Base-by-base conservation (phyloP, 2,797 vertebrate species). In the Rhyacichthys aspro region DNA sequence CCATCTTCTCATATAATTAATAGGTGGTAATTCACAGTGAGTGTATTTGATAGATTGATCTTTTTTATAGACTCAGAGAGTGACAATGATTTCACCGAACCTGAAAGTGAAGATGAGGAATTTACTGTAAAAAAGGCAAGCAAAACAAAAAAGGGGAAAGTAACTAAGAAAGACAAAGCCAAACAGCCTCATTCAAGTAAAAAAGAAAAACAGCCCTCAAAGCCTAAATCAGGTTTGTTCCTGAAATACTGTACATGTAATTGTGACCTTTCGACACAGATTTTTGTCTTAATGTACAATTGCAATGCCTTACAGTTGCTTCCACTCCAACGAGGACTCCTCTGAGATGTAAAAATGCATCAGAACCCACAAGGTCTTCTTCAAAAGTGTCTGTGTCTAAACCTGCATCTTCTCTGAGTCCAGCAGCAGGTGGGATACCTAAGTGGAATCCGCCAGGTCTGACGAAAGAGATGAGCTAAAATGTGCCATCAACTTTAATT, bases 371-470 rank as follows among this genome's bases (percentile, higher is more conserved):
- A 55, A 75, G 37, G 50, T 42, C 68, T 18, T 77, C 82, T 18
- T 52, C 42, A 33, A 56, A 86, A 61, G 82, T 82, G 17, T 77
- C 86, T 11, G 4, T 76, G 28, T 72, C 76, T 1, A 94, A 79
- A 52, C 78, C 89, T 55, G 60, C 49, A n/a, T 36, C 45, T 7
- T 72, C 77, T 19, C 10, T 67, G 11, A 94, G 93, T 69, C 92
- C 94, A 70, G 76, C 78, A 55, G 90, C 85, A 43, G 91, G 72
- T 81, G 93, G 50, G 76, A 76, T 86, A 16, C 90, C 93, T 3
- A 95, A 93, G 67, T 98, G 96, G 96, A 93, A 81, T 73, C 96
- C 96, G 7, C 96, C 96, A 93, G 96, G 96, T 47, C 11, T 12
- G 8, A 44, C 1, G 15, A 12, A 59, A 44, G 5, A 7, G n/a